Conservation (phyloP, 37 sponge, comb jelly and placozoan genomes). For the Diacarnus erythraeanus region DNA sequence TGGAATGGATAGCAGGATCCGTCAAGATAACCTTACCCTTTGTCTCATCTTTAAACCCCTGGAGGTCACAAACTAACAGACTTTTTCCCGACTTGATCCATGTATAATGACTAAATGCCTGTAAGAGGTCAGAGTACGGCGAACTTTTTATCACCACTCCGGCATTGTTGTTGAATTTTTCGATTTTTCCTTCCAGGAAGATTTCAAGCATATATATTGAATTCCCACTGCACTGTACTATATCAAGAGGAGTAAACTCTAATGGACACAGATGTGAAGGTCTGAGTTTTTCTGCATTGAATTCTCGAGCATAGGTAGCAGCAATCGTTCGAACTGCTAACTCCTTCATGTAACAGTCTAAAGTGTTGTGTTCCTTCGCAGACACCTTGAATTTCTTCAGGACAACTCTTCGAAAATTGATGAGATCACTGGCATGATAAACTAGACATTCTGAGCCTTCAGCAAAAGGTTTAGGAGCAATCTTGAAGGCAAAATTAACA, state of each 20-base stretch:
- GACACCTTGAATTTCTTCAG: constrained; percentile 45
- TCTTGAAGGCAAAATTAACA: constrained; percentile 34
- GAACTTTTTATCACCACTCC: constrained; percentile 32
- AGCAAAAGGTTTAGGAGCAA: constrained; percentile 63
- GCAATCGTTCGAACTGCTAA: constrained; percentile 44
- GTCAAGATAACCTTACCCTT: constrained; percentile 17
- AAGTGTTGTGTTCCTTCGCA: constrained; percentile 15
- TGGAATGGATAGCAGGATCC: constrained; percentile 70
- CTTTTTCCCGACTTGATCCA: constrained; percentile 51
- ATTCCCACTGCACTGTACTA: constrained; percentile 17
- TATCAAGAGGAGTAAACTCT: constrained; percentile 24
- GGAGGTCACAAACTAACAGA: constrained; percentile 66
- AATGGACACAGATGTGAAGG: constrained; percentile 6
- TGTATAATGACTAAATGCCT: constrained; percentile 77
- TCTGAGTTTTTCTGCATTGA: constrained; percentile 38
- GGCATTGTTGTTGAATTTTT: constrained; percentile 67
- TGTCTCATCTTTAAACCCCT: constrained; percentile 25
- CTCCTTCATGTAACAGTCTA: constrained; percentile 52
- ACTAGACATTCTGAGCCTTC: constrained; percentile 54
- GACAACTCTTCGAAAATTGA: constrained; percentile 27
- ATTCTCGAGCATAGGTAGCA: constrained; percentile 50
- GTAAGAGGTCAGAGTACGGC: constrained; percentile 44
- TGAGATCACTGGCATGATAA: constrained; percentile 56
- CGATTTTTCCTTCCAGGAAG: constrained; percentile 44
- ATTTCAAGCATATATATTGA: constrained; percentile 30